Percentiles rank a stretch among this genome's conserved stretches.
Conservation (phyloP, 2,888 invertebrate species). For the Amiota communis region DNA sequence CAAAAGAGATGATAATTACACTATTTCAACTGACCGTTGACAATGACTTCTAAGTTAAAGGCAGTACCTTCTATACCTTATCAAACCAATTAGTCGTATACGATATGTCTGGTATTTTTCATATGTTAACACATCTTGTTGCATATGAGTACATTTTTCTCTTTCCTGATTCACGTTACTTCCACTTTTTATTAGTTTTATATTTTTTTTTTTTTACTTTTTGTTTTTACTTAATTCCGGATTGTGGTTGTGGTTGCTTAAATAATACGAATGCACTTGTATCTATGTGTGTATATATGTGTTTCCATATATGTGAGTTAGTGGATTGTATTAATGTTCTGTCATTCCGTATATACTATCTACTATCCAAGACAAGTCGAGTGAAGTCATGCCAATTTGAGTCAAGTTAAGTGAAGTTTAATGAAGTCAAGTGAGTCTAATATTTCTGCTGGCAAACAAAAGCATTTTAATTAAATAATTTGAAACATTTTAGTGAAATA, state of each 20-base stretch:
- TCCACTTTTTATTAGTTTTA: neutral
- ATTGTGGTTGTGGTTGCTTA: conserved; percentile 55
- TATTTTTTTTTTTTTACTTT: conserved; percentile 15
- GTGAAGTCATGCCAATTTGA: too few relatives aligned
- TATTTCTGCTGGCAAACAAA: neutral
- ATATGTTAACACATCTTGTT: too few relatives aligned
- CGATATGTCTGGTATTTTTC: too few relatives aligned
- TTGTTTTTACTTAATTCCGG: conserved; percentile 17
- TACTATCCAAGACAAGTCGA: too few relatives aligned
- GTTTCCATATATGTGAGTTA: conserved; percentile 33
- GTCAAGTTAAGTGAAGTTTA: too few relatives aligned
- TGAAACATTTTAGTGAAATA: conserved; percentile 7
- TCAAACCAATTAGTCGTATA: too few relatives aligned
- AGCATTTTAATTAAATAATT: conserved; percentile 26
- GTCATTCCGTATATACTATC: neutral
- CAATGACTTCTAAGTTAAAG: too few relatives aligned
- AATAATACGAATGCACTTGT: conserved; percentile 48
- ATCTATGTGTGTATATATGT: conserved; percentile 29
- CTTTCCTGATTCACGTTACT: neutral
- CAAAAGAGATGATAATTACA: too few relatives aligned
- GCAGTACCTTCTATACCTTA: too few relatives aligned
- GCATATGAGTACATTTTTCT: neutral
- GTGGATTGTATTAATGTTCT: neutral
- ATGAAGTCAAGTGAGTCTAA: too few relatives aligned
- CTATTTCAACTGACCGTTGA: too few relatives aligned